These are phyloP conservation scores for Zaprionus africanus DNA, from an alignment of 1,140 invertebrate genomes.

Conservation along the genomic window DNA sequence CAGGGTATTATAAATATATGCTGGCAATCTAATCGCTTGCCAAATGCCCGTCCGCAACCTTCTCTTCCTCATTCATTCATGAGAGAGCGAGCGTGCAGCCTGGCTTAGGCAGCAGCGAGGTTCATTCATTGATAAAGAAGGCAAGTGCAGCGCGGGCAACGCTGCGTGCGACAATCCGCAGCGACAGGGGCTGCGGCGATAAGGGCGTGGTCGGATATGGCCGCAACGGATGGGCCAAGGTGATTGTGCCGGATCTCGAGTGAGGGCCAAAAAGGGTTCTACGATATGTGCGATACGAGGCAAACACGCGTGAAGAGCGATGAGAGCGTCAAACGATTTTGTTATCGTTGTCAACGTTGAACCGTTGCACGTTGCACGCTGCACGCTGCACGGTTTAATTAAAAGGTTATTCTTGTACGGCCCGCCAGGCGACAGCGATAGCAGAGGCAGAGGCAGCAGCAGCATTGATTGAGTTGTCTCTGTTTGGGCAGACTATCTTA, in stretches of 20 bases:
- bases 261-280: conserved; percentile 19
- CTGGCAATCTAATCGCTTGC: conserved; percentile 72
- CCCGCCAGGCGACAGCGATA: conserved; percentile 24
- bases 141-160: conserved; percentile 19
- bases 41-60: conserved; percentile 61
- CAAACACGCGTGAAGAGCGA: conserved; percentile 67
- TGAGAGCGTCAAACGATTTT: conserved; percentile 67
- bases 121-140: conserved; percentile 35
- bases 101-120: not conserved
- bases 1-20: conserved; percentile 25
- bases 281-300: conserved; percentile 52
- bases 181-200: conserved; percentile 41
- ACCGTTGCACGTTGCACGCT: conserved; percentile 13
- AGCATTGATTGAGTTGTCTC: conserved; percentile 61
- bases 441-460: not conserved
- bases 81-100: conserved; percentile 20
- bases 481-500: conserved; percentile 59
- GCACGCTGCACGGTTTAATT: conserved; percentile 74
- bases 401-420: conserved; percentile 83
- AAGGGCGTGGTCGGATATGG: conserved; percentile 44
- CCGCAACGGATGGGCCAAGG: not conserved
- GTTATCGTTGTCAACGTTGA: conserved; percentile 42
- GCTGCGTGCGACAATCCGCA: conserved; percentile 48
- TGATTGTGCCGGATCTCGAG: not conserved
- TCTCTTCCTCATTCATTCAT: conserved; percentile 58